Percentiles rank a stretch among this genome's conserved stretches.
These are phyloP conservation scores for Lithosia quadra DNA, from an alignment of 2,888 invertebrate species.

Conservation along the genomic window DNA sequence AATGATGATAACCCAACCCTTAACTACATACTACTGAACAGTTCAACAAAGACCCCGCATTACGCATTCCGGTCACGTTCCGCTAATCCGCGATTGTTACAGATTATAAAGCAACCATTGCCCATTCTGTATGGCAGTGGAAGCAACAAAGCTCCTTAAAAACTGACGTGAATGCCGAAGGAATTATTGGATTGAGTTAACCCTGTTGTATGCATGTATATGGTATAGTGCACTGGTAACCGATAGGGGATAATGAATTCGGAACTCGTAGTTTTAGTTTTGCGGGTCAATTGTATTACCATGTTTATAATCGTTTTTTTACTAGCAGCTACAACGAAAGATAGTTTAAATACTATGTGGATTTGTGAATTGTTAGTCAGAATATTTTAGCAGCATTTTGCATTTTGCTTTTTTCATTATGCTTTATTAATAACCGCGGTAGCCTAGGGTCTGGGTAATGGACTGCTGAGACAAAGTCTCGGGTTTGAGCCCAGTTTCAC, in stretches of 20 bases:
- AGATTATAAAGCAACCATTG: constrained; percentile 68
- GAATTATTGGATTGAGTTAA: constrained; percentile 49
- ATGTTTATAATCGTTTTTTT: no score
- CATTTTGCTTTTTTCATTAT: no score
- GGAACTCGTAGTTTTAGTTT: background rate
- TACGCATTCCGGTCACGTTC: constrained; percentile 64
- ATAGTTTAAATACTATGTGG: no score
- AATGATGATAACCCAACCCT: constrained; percentile 51
- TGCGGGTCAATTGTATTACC: no score
- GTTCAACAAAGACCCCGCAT: constrained; percentile 49
- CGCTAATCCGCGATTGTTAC: constrained; percentile 67
- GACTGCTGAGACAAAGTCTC: no score
- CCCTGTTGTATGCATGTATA: constrained; percentile 15
- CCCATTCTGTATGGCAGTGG: constrained; percentile 56
- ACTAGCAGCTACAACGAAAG: no score
- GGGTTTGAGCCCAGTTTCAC: no score
- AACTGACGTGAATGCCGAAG: constrained; percentile 54
- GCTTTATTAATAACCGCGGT: no score
- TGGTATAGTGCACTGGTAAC: constrained; percentile 19
- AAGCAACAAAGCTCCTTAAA: constrained; percentile 58
- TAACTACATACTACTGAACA: constrained; percentile 49
- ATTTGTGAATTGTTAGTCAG: no score
- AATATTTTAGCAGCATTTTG: no score
- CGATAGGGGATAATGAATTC: constrained; percentile 2
- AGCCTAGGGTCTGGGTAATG: no score